phyloP scores from a whole-genome alignment of 1,140 invertebrate genomes.

The Tetranychus urticae region DNA sequence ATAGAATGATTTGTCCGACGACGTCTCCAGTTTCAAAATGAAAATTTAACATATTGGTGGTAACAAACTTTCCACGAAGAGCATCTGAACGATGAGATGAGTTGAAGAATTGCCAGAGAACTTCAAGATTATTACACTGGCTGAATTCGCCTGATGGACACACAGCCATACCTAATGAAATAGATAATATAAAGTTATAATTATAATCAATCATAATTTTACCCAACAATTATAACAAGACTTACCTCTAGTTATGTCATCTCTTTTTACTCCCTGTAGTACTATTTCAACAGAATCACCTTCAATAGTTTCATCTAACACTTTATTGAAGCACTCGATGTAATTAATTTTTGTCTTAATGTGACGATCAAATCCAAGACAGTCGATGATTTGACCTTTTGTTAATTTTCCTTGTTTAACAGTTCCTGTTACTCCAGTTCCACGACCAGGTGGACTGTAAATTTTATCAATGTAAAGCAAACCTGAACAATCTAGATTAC shows the following conservation, averaged over 20 bases:
- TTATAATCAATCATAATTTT: too few species aligned
- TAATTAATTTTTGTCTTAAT: conserved; percentile 63
- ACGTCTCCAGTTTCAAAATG: not conserved
- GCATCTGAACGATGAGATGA: not conserved
- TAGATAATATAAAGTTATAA: too few species aligned
- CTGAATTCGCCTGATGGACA: not conserved
- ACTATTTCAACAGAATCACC: conserved; percentile 85
- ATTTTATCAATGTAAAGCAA: conserved; percentile 72
- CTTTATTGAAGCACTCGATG: conserved; percentile 95
- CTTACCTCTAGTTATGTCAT: conserved; percentile 59
- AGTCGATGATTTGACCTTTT: conserved; percentile 73
- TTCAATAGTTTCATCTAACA: conserved; percentile 72
- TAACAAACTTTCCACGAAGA: not conserved
- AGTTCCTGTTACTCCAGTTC: conserved; percentile 86
- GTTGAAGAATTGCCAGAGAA: not conserved
- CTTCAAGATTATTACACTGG: not conserved
- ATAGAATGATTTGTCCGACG: not conserved
- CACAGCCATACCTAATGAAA: not conserved
- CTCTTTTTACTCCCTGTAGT: conserved; percentile 63
- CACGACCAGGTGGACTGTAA: conserved; percentile 70
- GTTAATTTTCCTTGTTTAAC: conserved; percentile 72
- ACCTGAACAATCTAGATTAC: conserved; percentile 86
- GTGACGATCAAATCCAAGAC: conserved; percentile 62
- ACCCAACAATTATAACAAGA: too few species aligned
- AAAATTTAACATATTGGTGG: not conserved